Percentiles rank a stretch among this genome's conserved stretches.
Evolutionary conservation across 1,140 invertebrate species (phyloP).

Genomic region (Pseudomyrmex concolor): DNA sequence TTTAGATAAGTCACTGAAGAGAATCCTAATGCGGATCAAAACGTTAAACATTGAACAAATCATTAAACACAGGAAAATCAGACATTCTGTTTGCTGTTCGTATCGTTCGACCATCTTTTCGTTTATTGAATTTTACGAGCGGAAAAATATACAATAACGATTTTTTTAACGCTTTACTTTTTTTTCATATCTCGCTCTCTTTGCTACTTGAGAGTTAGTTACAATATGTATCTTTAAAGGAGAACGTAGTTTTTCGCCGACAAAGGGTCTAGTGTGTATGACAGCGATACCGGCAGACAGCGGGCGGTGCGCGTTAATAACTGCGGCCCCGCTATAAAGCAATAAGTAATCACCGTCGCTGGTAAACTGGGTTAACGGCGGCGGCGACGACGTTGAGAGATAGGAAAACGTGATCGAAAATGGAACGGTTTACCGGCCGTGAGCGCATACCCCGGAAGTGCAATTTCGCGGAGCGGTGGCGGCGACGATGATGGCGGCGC

Average conservation of each 20-base stretch:
- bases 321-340: slow-evolving; percentile 64
- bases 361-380: slow-evolving; percentile 79
- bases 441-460: slow-evolving; percentile 51
- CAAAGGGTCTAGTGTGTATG: slow-evolving; percentile 74
- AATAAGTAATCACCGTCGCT: slow-evolving; percentile 68
- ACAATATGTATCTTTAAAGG: no score
- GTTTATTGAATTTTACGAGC: no score
- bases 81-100: no score
- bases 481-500: neutral
- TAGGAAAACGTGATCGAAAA: slow-evolving; percentile 67
- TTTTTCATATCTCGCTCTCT: no score
- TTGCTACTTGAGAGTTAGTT: no score
- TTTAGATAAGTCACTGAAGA: no score
- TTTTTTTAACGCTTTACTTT: no score
- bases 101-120: no score
- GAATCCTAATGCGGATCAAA: no score
- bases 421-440: neutral
- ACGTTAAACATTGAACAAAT: no score
- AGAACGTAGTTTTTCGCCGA: slow-evolving; percentile 61
- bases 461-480: slow-evolving; percentile 30
- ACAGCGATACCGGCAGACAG: slow-evolving; percentile 20
- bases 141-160: no score
- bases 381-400: slow-evolving; percentile 60
- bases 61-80: no score
- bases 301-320: slow-evolving; percentile 66